Conservation (phyloP, 2,113 vertebrate species). For the Chascanopsetta lugubris region DNA sequence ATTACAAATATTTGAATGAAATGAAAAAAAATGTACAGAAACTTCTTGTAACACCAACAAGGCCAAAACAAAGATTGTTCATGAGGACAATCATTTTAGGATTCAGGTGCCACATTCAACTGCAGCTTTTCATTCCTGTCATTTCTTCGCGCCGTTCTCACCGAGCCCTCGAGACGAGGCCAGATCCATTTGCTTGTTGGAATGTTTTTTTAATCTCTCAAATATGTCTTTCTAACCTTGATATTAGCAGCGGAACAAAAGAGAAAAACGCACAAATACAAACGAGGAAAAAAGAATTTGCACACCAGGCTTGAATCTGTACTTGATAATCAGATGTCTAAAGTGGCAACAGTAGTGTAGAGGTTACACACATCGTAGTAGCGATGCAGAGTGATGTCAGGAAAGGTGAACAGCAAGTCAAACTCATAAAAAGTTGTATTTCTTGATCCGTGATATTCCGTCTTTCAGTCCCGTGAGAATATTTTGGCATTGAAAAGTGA, state of each 20-base stretch:
- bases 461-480: constrained; percentile 39
- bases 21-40: too few species aligned
- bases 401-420: constrained; percentile 3
- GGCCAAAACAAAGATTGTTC: neutral
- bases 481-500: constrained; percentile 25
- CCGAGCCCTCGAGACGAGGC: neutral
- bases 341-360: neutral
- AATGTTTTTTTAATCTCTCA: neutral
- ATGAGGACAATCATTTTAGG: too few species aligned
- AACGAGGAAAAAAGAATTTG: neutral
- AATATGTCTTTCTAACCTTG: neutral
- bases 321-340: neutral
- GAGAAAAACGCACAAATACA: neutral
- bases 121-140: neutral
- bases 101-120: neutral
- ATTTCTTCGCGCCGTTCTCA: neutral
- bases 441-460: constrained; percentile 21
- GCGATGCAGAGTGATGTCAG: constrained; percentile 13
- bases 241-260: neutral
- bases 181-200: neutral
- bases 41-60: neutral
- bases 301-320: neutral
- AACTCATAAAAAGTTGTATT: constrained; percentile 16
- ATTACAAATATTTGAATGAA: too few species aligned
- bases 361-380: constrained; percentile 5